Evolutionary conservation across 1,140 invertebrate species (phyloP).

Genomic region (Bombyx mandarina): DNA sequence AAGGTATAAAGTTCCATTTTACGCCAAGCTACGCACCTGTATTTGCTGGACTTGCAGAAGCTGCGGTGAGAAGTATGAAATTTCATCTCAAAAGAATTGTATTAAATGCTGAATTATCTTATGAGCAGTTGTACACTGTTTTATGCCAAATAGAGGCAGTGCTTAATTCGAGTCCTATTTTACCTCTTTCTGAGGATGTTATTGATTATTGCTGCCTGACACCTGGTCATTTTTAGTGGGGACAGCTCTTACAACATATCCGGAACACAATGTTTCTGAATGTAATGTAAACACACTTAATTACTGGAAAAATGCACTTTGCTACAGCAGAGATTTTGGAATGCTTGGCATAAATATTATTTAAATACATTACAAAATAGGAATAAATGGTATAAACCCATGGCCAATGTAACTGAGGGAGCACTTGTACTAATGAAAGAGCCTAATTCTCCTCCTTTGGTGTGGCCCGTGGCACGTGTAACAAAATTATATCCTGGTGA

Average conservation of each 20-base stretch:
- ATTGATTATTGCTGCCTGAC: background rate
- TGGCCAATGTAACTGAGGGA: constrained; percentile 5
- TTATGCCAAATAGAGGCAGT: constrained; percentile 24
- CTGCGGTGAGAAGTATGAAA: constrained; percentile 13
- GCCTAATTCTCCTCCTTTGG: constrained; percentile 6
- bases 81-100: constrained; percentile 43
- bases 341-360: constrained; percentile 11
- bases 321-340: constrained; percentile 5
- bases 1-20: constrained; percentile 27
- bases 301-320: background rate
- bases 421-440: constrained; percentile 7
- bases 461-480: constrained; percentile 12
- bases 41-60: constrained; percentile 29
- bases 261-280: background rate
- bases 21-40: constrained; percentile 37
- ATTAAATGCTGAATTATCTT: constrained; percentile 15
- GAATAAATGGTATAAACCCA: constrained; percentile 4
- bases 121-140: constrained; percentile 6
- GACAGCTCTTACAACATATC: background rate
- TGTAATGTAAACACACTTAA: constrained; percentile 8
- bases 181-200: constrained; percentile 1
- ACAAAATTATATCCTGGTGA: constrained; percentile 9
- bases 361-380: constrained; percentile 13
- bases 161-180: constrained; percentile 4
- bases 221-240: background rate